Evolutionary conservation across 2,797 vertebrate species (phyloP).

Genomic region (Trematomus bernacchii): DNA sequence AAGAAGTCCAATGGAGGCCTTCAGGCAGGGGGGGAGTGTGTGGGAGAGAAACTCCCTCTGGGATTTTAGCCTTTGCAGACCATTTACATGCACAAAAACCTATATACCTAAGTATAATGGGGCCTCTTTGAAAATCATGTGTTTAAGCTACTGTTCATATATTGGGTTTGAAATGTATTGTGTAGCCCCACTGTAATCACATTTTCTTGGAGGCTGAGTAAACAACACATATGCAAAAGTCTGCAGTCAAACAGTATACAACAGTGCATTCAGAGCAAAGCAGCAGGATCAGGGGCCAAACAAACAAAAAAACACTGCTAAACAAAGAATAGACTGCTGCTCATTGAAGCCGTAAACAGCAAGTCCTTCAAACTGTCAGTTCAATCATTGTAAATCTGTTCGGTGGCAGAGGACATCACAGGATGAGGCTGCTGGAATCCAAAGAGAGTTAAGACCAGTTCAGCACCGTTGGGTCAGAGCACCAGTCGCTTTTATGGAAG

Average conservation of each 20-base stretch:
- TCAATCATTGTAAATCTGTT: neutral
- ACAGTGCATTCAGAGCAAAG: slow-evolving; percentile 20
- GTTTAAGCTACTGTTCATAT: neutral
- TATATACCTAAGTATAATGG: too few species aligned
- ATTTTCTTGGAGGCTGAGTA: neutral
- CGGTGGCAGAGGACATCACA: too few species aligned
- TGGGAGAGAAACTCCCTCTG: too few species aligned
- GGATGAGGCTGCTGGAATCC: neutral
- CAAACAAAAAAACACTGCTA: slow-evolving; percentile 8
- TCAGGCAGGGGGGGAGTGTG: too few species aligned
- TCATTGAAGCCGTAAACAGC: slow-evolving; percentile 1
- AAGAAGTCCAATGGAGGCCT: too few species aligned
- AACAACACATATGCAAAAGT: neutral
- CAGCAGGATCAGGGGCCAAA: slow-evolving; percentile 18
- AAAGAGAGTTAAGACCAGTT: neutral
- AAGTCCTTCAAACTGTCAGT: slow-evolving; percentile 15
- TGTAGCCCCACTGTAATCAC: slow-evolving; percentile 4
- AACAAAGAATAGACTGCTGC: slow-evolving; percentile 13
- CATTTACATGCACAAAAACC: too few species aligned
- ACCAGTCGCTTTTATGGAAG: neutral
- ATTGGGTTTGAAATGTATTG: neutral
- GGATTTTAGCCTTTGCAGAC: too few species aligned
- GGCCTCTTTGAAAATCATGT: neutral
- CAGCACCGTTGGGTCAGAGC: neutral
- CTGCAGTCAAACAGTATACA: slow-evolving; percentile 8